Conservation (phyloP, 2,113 vertebrate genomes). For the Martes martes region DNA sequence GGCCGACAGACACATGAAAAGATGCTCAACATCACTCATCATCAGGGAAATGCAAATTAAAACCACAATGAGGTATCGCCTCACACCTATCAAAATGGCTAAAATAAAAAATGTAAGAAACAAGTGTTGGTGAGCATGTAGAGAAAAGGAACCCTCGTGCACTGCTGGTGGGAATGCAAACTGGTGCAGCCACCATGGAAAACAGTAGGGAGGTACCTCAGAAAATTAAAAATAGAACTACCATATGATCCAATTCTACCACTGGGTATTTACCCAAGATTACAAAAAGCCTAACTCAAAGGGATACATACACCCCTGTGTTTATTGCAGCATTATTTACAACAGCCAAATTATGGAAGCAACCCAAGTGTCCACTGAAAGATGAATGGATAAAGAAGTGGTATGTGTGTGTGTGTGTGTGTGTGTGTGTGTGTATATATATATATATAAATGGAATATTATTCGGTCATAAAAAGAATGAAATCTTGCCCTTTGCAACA, state of each 20-base stretch:
- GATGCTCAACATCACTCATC: not conserved
- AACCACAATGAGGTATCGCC: not conserved
- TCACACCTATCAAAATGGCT: not conserved
- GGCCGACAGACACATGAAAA: not conserved
- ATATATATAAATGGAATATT: not conserved
- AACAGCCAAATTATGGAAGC: not conserved
- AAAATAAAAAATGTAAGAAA: not conserved
- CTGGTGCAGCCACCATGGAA: not conserved
- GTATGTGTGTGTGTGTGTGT: too few relatives aligned
- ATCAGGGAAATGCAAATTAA: not conserved
- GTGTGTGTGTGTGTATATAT: too few relatives aligned
- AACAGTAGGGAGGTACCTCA: not conserved
- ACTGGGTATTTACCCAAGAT: not conserved
- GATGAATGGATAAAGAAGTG: not conserved
- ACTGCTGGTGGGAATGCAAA: not conserved
- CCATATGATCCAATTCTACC: not conserved
- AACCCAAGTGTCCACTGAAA: not conserved
- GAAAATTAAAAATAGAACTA: not conserved
- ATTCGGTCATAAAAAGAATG: not conserved
- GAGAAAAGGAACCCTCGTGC: not conserved
- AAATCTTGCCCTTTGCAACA: not conserved
- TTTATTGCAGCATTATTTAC: not conserved
- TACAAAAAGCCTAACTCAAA: not conserved
- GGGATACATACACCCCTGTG: not conserved
- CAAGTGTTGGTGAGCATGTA: not conserved